Evolutionary conservation across 2,113 vertebrate genomes (phyloP).

Genomic region (Pteruthius melanotis): DNA sequence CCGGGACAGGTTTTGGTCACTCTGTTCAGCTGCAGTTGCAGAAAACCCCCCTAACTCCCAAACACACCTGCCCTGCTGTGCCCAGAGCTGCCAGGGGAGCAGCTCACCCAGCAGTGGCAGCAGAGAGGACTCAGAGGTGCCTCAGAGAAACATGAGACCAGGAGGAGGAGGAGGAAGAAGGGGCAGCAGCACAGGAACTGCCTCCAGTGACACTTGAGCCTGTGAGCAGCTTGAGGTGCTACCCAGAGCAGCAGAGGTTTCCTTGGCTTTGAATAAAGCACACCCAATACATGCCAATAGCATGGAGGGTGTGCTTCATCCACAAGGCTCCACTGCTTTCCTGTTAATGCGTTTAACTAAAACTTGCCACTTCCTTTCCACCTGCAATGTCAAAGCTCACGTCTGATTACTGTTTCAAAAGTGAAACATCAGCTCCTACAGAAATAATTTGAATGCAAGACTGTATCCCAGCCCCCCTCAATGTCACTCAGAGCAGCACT

Average conservation of each 20-base stretch:
- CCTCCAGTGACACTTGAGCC: background rate
- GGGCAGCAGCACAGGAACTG: background rate
- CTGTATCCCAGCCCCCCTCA: background rate
- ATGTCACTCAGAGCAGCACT: background rate
- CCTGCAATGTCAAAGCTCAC: background rate
- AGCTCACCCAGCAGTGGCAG: background rate
- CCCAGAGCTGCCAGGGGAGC: background rate
- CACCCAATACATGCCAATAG: rapidly evolving
- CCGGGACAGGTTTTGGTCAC: background rate
- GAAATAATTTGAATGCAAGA: background rate
- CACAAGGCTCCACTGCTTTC: background rate
- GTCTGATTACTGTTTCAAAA: background rate
- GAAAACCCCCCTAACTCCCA: background rate
- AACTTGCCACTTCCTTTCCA: background rate
- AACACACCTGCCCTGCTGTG: background rate
- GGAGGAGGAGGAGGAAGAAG: background rate
- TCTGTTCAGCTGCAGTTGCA: background rate
- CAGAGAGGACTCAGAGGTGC: background rate
- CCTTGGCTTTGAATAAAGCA: background rate
- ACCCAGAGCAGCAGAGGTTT: background rate
- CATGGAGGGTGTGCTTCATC: rapidly evolving
- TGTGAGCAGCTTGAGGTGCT: background rate
- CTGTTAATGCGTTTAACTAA: background rate
- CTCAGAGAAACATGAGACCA: background rate
- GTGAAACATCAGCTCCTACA: background rate